Conservation (phyloP, 2,797 vertebrate species). For the Acipenser ruthenus region DNA sequence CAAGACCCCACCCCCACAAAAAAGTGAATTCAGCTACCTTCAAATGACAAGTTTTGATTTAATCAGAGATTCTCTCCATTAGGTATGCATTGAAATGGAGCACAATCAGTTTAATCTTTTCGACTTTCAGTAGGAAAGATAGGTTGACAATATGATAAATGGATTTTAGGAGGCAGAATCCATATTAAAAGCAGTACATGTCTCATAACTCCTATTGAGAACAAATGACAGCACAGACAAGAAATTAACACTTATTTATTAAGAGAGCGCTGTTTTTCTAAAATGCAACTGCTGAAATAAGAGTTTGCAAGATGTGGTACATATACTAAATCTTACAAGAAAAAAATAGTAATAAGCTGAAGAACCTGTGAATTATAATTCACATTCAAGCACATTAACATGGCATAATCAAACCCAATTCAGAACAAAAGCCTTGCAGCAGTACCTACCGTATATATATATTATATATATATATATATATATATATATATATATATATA, state of each 20-base stretch:
- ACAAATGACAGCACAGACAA: constrained; percentile 1
- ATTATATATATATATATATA: too few species aligned
- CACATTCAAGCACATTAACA: too few species aligned
- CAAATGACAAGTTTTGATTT: not conserved
- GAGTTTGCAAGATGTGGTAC: not conserved
- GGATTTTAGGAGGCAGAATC: not conserved
- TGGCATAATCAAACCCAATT: too few species aligned
- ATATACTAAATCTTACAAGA: not conserved
- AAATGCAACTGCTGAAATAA: not conserved
- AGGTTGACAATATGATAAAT: constrained; percentile 1
- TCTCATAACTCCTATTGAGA: constrained; percentile 3
- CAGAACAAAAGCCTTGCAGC: too few species aligned
- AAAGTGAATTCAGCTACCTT: not conserved
- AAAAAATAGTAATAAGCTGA: not conserved
- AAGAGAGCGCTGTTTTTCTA: not conserved
- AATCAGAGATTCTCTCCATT: not conserved
- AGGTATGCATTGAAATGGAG: not conserved
- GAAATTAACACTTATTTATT: not conserved
- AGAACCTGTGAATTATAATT: not conserved
- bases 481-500: too few species aligned
- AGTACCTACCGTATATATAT: too few species aligned
- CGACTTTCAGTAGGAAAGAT: not conserved
- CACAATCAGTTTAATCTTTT: constrained; percentile 4
- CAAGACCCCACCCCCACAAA: not conserved
- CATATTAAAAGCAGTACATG: constrained; percentile 1